Conservation (phyloP, 2,888 invertebrate species). For the Aphidius colemani region DNA sequence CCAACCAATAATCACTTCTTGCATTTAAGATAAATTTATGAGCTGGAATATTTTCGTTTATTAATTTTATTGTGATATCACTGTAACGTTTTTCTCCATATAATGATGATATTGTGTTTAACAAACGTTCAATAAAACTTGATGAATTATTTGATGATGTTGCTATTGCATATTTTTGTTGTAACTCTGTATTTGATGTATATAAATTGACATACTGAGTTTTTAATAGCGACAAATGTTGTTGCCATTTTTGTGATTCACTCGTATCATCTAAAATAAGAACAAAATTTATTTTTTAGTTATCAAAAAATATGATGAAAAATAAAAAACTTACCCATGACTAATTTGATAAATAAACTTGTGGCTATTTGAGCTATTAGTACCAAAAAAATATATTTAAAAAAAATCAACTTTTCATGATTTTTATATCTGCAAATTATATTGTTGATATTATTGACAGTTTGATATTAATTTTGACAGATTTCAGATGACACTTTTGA, state of each 20-base stretch:
- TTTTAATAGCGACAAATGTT: constrained; percentile 82
- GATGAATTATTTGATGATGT: constrained; percentile 74
- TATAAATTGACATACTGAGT: constrained; percentile 92
- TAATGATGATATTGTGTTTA: constrained; percentile 80
- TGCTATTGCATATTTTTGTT: constrained; percentile 81
- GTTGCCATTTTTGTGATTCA: constrained; percentile 65
- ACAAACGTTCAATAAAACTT: constrained; percentile 82
- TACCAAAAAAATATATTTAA: too few species aligned
- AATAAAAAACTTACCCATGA: too few species aligned
- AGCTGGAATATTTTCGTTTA: constrained; percentile 74
- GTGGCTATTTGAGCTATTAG: too few species aligned
- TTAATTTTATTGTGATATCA: constrained; percentile 79
- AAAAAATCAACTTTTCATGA: too few species aligned
- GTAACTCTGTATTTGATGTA: constrained; percentile 77
- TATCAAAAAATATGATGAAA: too few species aligned
- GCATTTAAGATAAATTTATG: constrained; percentile 91
- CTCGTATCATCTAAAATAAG: constrained; percentile 47
- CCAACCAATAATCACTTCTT: constrained; percentile 85
- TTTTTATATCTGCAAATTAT: too few species aligned
- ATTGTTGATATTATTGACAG: too few species aligned
- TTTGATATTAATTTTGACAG: too few species aligned
- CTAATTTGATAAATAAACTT: too few species aligned
- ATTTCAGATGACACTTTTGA: too few species aligned
- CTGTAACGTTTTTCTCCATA: constrained; percentile 81
- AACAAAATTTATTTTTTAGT: neutral